Base-by-base conservation (phyloP, 2,113 vertebrate genomes). In the Falco punctatus region DNA sequence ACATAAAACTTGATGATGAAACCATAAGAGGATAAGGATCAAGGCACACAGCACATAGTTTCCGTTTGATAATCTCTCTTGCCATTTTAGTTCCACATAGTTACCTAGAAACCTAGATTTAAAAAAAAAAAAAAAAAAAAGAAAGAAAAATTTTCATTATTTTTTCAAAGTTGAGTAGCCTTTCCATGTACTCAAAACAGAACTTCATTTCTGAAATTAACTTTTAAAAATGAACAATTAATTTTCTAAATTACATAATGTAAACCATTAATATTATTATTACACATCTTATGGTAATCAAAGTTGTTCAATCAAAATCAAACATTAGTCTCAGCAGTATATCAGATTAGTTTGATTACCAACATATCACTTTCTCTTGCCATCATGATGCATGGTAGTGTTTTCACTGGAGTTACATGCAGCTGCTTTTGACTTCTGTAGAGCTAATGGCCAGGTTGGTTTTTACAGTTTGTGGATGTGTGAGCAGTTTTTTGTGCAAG, bases 161-260 rank as follows among this genome's bases (percentile, higher is more conserved):
- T 20, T 58, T 85, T 83, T 73, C 28, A 70, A 84, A 91, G 59
- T 2, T 44, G 5, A 48, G 4, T n/a, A 73, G 5, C 30, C 23
- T 57, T 80, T 86, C 49, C 40, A 8, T n/a, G 6, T 33, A 40
- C 4, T 71, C 22, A 85, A 90, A 40, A 1, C 0, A 88, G 5
- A 6, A 35, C 3, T 61, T 69, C 0, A 44, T 79, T 81, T 88
- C 44, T 55, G 38, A 82, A 90, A 79, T 75, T 28, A 54, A 26
- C 65, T 81, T 48, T 0, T 0, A 38, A 61, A 89, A 91, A n/a
- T 13, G 3, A 65, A 49, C 3, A 0, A 0, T 33, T 69, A 6
- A 5, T 51, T 74, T 88, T 81, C 42, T 23, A 8, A 58, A 72
- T 55, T 71, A 32, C 3, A 5, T 55, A 28, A 64, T 14, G 6